A percentile compares a stretch with the other conserved stretches of the same genome.
Evolutionary conservation across 2,888 invertebrate genomes (phyloP).

Genomic region (Oxyscelio sp.): DNA sequence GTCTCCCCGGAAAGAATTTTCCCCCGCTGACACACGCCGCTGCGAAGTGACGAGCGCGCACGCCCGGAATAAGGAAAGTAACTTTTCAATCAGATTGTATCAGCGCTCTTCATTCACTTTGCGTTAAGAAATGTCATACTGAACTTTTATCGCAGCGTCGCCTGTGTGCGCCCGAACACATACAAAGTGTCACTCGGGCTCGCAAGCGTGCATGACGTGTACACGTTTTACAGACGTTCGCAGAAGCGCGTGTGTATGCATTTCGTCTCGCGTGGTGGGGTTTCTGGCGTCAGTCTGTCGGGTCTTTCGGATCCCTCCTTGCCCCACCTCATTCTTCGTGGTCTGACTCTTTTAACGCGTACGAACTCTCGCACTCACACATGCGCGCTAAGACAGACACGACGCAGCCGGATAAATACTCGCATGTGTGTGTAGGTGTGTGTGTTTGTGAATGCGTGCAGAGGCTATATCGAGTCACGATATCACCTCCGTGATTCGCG

Average conservation of each 20-base stretch:
- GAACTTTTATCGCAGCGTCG: constrained; percentile 56
- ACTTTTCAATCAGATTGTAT: constrained; percentile 64
- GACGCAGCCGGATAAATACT: constrained; percentile 43
- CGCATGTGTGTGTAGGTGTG: constrained; percentile 5
- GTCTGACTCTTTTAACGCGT: constrained; percentile 64
- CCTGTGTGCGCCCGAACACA: constrained; percentile 27
- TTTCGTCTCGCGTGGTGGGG: constrained; percentile 83
- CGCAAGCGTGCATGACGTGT: constrained; percentile 10
- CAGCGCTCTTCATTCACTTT: constrained; percentile 58
- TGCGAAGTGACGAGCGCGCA: constrained; percentile 1
- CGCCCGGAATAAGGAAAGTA: constrained; percentile 18
- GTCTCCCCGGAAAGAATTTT: too few species aligned
- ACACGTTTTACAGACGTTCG: too few species aligned
- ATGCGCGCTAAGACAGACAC: constrained; percentile 22
- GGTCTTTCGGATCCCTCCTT: constrained; percentile 82
- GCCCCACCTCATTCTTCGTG: constrained; percentile 55
- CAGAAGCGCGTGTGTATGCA: too few species aligned
- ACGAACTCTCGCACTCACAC: constrained; percentile 52
- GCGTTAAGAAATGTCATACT: constrained; percentile 63
- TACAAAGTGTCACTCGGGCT: constrained; percentile 34
- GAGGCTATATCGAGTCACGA: constrained; percentile 34
- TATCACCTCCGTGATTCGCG: constrained; percentile 62
- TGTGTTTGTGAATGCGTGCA: constrained; percentile 22
- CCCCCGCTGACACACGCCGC: too few species aligned
- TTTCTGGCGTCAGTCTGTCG: constrained; percentile 86